These are phyloP conservation scores for Bergia puertoricense DNA, from an alignment of 92 coral and sea anemone species.

Conservation along the genomic window DNA sequence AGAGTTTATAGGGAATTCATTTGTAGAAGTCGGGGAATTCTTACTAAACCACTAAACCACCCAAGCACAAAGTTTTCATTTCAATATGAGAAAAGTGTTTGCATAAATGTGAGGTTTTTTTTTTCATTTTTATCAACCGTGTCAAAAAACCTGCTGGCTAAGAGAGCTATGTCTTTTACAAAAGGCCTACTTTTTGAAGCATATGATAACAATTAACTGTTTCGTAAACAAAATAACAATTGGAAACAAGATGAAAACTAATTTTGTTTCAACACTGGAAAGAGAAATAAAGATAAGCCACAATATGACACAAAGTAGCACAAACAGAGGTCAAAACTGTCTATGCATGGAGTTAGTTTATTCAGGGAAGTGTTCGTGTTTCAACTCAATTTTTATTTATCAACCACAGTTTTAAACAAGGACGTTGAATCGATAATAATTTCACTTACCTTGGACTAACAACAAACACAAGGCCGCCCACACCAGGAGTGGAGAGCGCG, in stretches of 20 bases:
- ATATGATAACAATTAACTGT: not conserved
- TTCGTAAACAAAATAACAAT: not conserved
- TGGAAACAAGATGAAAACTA: not conserved
- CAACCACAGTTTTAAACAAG: constrained; percentile 10
- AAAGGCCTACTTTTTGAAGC: not conserved
- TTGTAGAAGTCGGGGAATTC: too few species aligned
- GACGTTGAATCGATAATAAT: not conserved
- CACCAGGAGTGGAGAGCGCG: constrained; percentile 1
- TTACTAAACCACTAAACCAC: too few species aligned
- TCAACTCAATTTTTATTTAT: not conserved
- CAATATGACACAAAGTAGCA: not conserved
- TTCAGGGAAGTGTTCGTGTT: not conserved
- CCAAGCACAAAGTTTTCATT: too few species aligned
- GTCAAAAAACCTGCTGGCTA: constrained; percentile 23
- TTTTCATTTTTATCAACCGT: not conserved
- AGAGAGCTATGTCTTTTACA: not conserved
- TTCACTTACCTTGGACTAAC: constrained; percentile 33
- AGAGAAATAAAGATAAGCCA: not conserved
- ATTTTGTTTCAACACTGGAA: not conserved
- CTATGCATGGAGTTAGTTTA: not conserved
- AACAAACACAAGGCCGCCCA: constrained; percentile 5
- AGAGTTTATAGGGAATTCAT: too few species aligned
- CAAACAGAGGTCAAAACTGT: not conserved
- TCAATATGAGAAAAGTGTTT: not conserved
- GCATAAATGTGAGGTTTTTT: not conserved